Evolutionary conservation across 2,113 vertebrate genomes (phyloP), one percentile per base, ranked within the genome.

Genomic region (Mesembrinibis cayennensis): DNA sequence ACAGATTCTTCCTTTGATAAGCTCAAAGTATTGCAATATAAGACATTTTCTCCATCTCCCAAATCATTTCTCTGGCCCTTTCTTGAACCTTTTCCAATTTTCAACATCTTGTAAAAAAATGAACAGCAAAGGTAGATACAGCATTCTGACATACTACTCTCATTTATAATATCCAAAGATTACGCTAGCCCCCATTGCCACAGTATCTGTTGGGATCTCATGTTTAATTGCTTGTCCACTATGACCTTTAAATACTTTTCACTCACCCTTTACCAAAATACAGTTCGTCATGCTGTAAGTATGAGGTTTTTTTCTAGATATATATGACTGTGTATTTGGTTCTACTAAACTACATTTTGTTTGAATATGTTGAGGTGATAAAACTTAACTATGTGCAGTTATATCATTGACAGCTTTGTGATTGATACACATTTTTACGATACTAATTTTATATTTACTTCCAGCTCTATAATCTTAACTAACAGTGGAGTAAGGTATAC

Each of bases 181-280:
- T 85, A 72, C 7, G 1, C 49, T 72, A 61, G 29, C 40, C 12
- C 38, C 27, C 47, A 50, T 50, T 67, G 58, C 52, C 30, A 49
- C 20, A 5, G 11, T 56, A 88, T 91, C 90, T 91, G 4, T 26
- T 65, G 66, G 49, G 27, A 88, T 80, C 42, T 92, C 40, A 42
- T 22, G 17, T 79, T 93, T 88, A 93, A 92, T 83, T 95, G 62
- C 79, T 93, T 92, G 32, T 86, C 45, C 50, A 36, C 53, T 83
- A 12, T 49, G 36, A 93, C 79, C 53, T 80, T 93, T 93, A 92
- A 93, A 88, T 69, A 44, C 19, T 53, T 90, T 83, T 30, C 36
- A 38, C 21, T 10, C 34, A 53, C 13, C 26, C 56, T 77, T 95
- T 58, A 69, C 45, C n/a, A 80, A 92, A 89, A 78, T 42, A 88